These are phyloP conservation scores for Netelia virgata DNA, from an alignment of 2,888 invertebrate species.

Conservation along the genomic window DNA sequence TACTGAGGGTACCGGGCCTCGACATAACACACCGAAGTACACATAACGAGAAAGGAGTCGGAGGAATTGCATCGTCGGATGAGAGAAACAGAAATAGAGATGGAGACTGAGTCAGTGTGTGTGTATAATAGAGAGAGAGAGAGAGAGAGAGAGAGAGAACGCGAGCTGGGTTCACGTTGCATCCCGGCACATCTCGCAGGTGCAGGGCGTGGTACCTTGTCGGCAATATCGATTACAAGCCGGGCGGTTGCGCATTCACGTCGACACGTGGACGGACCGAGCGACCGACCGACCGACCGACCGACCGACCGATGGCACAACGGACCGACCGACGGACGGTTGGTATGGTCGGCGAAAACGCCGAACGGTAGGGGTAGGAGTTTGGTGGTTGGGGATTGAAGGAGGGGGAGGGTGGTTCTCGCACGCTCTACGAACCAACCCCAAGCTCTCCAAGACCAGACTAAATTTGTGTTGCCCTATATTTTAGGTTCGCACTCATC, in stretches of 20 bases:
- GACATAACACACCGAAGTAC: conserved; percentile 9
- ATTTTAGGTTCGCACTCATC: conserved; percentile 84
- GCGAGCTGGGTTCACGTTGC: conserved; percentile 69
- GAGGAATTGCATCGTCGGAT: conserved; percentile 15
- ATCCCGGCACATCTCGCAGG: conserved; percentile 83
- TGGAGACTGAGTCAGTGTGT: background rate
- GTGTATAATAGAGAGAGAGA: background rate
- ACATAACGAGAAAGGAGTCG: conserved; percentile 15
- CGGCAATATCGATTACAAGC: conserved; percentile 84
- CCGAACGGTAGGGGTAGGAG: too few species aligned
- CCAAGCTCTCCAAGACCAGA: conserved; percentile 78
- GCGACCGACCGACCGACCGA: conserved; percentile 50
- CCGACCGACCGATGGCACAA: conserved; percentile 24
- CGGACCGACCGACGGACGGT: conserved; percentile 33
- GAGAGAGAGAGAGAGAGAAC: conserved; percentile 20
- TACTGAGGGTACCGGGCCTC: background rate
- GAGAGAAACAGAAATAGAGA: conserved; percentile 18
- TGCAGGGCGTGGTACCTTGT: conserved; percentile 84
- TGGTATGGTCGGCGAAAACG: background rate
- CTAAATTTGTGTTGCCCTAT: conserved; percentile 84
- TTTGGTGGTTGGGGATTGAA: background rate
- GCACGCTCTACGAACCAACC: conserved; percentile 1
- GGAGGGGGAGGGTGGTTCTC: background rate
- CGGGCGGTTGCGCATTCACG: conserved; percentile 84
- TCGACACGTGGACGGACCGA: conserved; percentile 82